A percentile compares a stretch with the other conserved stretches of the same genome.
Conservation (phyloP, 2,797 vertebrate genomes). For the Calcarius lapponicus region DNA sequence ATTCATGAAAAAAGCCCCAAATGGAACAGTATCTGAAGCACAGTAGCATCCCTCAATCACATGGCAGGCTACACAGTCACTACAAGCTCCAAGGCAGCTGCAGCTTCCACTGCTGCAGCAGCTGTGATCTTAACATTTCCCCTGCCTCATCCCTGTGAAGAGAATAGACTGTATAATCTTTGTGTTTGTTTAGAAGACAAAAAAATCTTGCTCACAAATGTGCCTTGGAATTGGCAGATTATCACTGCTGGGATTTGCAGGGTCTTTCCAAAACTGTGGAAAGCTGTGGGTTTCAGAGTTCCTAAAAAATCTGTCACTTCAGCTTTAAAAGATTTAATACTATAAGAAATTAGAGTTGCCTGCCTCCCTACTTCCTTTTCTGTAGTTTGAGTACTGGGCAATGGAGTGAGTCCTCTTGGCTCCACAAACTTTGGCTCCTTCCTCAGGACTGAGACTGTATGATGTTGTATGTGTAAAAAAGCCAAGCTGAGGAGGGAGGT, state of each 20-base stretch:
- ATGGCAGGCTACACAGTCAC: neutral
- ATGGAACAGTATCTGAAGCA: neutral
- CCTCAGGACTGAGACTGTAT: neutral
- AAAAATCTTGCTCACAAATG: neutral
- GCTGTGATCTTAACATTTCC: neutral
- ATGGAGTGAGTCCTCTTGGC: neutral
- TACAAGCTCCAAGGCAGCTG: neutral
- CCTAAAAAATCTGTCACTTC: neutral
- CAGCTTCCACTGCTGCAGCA: neutral
- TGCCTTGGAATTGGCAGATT: constrained; percentile 7
- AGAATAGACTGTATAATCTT: neutral
- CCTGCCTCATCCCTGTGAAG: neutral
- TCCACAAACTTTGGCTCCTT: neutral
- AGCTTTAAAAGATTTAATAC: neutral
- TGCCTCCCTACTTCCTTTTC: neutral
- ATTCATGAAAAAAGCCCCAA: neutral
- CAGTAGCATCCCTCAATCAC: neutral
- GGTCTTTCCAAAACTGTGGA: neutral
- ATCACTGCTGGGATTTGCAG: neutral
- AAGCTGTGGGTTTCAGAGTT: neutral
- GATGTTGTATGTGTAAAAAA: neutral
- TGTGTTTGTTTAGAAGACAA: constrained; percentile 1
- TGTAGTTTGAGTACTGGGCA: neutral
- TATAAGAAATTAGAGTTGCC: neutral
- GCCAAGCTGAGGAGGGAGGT: neutral